phyloP scores from a whole-genome alignment of 2,797 vertebrate genomes.

The Astyanax mexicanus region DNA sequence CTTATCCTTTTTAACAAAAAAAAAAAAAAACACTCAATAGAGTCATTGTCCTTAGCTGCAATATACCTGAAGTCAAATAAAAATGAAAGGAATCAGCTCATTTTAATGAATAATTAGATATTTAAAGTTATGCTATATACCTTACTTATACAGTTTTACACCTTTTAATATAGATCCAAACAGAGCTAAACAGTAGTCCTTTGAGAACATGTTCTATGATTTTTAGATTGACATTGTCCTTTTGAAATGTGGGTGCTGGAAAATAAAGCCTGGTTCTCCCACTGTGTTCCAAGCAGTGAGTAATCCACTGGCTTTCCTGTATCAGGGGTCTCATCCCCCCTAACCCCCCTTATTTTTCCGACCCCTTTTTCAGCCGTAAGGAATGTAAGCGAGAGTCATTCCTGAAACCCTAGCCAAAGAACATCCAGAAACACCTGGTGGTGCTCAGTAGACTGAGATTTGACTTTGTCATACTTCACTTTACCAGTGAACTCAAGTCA shows the following conservation, averaged over 20 bases:
- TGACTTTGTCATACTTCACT: not conserved
- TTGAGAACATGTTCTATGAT: not conserved
- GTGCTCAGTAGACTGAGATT: not conserved
- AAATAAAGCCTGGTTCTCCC: constrained; percentile 5
- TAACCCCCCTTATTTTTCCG: constrained; percentile 28
- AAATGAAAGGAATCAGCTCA: not conserved
- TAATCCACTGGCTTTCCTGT: constrained; percentile 38
- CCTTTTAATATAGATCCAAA: not conserved
- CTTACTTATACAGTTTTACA: not conserved
- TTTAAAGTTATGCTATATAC: constrained; percentile 2
- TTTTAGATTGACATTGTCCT: not conserved
- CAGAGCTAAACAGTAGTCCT: not conserved
- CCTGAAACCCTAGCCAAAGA: constrained; percentile 43
- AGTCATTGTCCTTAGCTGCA: not conserved
- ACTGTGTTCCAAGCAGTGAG: constrained; percentile 16
- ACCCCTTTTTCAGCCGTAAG: constrained; percentile 29
- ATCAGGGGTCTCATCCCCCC: constrained; percentile 20
- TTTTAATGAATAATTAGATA: not conserved
- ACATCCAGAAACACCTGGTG: constrained; percentile 11
- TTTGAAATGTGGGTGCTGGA: constrained; percentile 13
- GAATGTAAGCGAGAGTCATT: constrained; percentile 40
- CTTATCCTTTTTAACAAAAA: too few species aligned
- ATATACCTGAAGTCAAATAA: not conserved
- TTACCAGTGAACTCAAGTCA: not conserved
- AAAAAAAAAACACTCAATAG: too few species aligned